A percentile compares a stretch with the other conserved stretches of the same genome.
Evolutionary conservation across 2,113 vertebrate species (phyloP).

Genomic region (Helogale parvula): DNA sequence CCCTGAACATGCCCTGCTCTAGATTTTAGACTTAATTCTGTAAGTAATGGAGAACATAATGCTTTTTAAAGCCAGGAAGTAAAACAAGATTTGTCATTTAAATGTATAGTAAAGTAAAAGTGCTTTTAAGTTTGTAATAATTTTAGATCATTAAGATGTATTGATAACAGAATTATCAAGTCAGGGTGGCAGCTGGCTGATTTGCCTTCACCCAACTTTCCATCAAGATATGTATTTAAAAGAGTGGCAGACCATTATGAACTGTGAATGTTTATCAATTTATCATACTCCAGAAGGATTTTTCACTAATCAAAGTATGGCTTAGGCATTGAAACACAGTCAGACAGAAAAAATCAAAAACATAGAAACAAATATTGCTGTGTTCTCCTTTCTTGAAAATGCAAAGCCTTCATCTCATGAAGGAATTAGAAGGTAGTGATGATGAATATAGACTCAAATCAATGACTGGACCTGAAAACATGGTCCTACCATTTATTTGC

Average conservation of each 20-base stretch:
- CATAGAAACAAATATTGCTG: neutral
- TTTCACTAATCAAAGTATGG: neutral
- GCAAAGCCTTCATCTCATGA: neutral
- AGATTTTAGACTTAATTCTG: neutral
- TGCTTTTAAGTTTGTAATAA: neutral
- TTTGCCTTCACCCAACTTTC: neutral
- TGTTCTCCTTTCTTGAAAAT: neutral
- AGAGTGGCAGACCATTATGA: neutral
- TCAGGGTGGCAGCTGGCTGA: neutral
- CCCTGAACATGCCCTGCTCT: neutral
- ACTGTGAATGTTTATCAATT: neutral
- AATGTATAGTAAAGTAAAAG: slow-evolving; percentile 8
- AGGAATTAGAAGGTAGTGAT: neutral
- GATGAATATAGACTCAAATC: neutral
- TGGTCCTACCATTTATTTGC: neutral
- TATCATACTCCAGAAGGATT: neutral
- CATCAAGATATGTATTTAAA: neutral
- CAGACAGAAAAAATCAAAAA: neutral
- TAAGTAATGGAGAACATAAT: neutral
- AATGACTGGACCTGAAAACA: neutral
- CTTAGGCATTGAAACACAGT: neutral
- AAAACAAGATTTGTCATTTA: neutral
- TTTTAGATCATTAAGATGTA: neutral
- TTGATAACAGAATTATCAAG: neutral
- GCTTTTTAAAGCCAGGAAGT: neutral